Percentiles rank a stretch among this genome's conserved stretches.
Evolutionary conservation across 2,797 vertebrate species (phyloP).

Genomic region (Apogon talboti): DNA sequence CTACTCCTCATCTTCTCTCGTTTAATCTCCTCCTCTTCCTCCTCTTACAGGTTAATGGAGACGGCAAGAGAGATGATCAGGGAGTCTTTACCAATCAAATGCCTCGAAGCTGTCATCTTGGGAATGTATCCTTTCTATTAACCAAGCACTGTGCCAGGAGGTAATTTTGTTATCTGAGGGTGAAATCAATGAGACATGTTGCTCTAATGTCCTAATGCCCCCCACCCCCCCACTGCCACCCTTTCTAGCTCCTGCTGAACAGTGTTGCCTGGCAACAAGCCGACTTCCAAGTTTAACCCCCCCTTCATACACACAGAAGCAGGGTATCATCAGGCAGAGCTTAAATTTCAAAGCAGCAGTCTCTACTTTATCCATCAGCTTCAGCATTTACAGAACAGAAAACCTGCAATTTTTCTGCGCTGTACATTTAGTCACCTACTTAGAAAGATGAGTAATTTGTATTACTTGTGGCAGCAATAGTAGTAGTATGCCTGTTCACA

Average conservation of each 20-base stretch:
- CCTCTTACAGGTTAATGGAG: conserved; percentile 91
- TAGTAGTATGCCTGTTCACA: too few species aligned
- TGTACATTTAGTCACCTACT: neutral
- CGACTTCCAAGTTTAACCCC: conserved; percentile 55
- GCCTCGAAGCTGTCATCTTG: conserved; percentile 97
- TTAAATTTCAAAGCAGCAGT: conserved; percentile 31
- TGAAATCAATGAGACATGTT: conserved; percentile 62
- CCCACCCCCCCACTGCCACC: conserved; percentile 11
- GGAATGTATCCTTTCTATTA: conserved; percentile 94
- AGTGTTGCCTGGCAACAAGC: conserved; percentile 76
- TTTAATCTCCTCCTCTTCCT: conserved; percentile 43
- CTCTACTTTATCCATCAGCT: conserved; percentile 1
- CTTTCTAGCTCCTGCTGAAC: conserved; percentile 34
- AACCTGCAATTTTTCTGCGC: neutral
- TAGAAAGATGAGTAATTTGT: neutral
- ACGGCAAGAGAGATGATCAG: conserved; percentile 97
- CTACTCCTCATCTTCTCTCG: neutral
- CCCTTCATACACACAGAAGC: conserved; percentile 19
- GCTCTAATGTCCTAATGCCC: conserved; percentile 43
- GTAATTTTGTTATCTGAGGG: conserved; percentile 45
- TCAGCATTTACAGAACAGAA: neutral
- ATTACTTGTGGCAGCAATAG: too few species aligned
- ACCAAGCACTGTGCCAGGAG: conserved; percentile 4
- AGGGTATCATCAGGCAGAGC: conserved; percentile 34
- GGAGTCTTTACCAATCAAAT: conserved; percentile 98